A percentile compares a stretch with the other conserved stretches of the same genome.
phyloP scores from a whole-genome alignment of 2,797 vertebrate genomes.

The Urophycis tenuis region DNA sequence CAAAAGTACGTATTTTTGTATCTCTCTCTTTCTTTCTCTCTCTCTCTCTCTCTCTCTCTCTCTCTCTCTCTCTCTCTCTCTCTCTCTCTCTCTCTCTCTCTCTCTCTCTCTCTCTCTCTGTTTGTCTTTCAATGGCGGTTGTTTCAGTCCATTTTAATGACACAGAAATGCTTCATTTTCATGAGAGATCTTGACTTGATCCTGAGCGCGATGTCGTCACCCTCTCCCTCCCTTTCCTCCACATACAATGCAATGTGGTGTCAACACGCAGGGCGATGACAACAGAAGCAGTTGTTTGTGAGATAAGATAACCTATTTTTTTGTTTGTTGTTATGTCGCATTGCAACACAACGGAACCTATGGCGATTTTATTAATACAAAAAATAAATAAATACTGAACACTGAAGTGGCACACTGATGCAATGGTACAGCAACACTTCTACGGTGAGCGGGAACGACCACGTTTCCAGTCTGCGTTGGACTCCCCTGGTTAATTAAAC shows the following conservation, averaged over 20 bases:
- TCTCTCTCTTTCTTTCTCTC: slow-evolving; percentile 79
- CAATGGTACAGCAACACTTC: slow-evolving; percentile 43
- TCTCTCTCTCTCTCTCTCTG: slow-evolving; percentile 19
- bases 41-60: slow-evolving; percentile 16
- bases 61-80: slow-evolving; percentile 13
- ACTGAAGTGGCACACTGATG: slow-evolving; percentile 12
- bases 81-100: background rate
- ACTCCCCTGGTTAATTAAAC: slow-evolving; percentile 82
- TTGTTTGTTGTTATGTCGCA: slow-evolving; percentile 4
- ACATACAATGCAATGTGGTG: background rate
- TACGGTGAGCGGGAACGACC: slow-evolving; percentile 85
- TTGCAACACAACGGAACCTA: slow-evolving; percentile 15
- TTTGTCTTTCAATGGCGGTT: background rate
- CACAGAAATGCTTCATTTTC: background rate
- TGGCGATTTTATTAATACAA: slow-evolving; percentile 8
- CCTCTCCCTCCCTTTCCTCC: background rate
- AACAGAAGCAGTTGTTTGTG: slow-evolving; percentile 12
- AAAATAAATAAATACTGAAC: background rate
- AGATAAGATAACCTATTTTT: background rate
- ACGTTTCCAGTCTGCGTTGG: slow-evolving; percentile 59
- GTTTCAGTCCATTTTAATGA: background rate
- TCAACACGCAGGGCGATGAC: slow-evolving; percentile 2
- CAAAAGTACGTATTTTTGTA: slow-evolving; percentile 73
- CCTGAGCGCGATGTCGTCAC: background rate
- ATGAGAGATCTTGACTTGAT: background rate